A percentile compares a stretch with the other conserved stretches of the same genome.
Conservation (phyloP, 2,888 invertebrate genomes). For the Homarus gammarus region DNA sequence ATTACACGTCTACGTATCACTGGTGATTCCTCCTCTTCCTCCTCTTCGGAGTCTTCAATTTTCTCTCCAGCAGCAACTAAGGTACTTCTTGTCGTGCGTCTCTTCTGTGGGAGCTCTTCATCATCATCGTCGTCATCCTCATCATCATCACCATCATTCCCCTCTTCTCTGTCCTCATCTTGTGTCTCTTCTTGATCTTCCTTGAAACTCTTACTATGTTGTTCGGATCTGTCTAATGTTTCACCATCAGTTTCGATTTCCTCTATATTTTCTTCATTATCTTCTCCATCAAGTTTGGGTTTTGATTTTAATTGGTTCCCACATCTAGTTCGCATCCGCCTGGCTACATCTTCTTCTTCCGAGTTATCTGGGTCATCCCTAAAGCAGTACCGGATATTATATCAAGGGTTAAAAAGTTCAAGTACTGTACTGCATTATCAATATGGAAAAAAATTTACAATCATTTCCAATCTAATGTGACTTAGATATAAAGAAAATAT, state of each 20-base stretch:
- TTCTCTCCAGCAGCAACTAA: conserved; percentile 33
- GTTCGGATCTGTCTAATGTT: neutral
- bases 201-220: conserved; percentile 3
- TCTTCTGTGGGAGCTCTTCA: conserved; percentile 46
- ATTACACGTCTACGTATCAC: neutral
- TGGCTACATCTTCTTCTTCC: conserved; percentile 33
- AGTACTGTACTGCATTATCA: too few relatives aligned
- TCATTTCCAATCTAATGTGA: too few relatives aligned
- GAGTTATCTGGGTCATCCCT: conserved; percentile 57
- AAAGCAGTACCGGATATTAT: neutral
- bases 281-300: conserved; percentile 8
- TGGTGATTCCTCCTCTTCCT: conserved; percentile 32
- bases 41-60: conserved; percentile 68
- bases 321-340: conserved; percentile 4
- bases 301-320: conserved; percentile 4
- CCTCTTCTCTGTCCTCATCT: conserved; percentile 19
- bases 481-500: too few relatives aligned
- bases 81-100: conserved; percentile 51
- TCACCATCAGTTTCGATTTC: conserved; percentile 25
- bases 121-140: conserved; percentile 35
- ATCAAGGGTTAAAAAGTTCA: neutral
- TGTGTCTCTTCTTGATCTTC: conserved; percentile 30
- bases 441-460: too few relatives aligned
- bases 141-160: conserved; percentile 24
- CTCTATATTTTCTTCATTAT: conserved; percentile 35